Base-by-base conservation (phyloP, 2,113 vertebrate genomes). In the Rostratula benghalensis region DNA sequence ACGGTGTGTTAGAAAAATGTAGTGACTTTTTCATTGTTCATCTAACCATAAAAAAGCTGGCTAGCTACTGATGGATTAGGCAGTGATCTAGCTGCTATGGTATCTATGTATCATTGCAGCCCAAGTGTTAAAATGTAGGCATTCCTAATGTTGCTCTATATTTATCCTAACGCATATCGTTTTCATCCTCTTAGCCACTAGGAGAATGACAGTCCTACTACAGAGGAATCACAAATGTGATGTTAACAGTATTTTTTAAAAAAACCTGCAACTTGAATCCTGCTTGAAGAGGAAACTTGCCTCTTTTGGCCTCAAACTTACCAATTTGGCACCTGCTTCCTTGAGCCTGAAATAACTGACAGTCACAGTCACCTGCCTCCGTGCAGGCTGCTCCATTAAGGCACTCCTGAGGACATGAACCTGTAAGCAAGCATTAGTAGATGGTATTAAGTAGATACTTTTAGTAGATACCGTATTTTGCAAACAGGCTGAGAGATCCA, bases 371-470 rank as follows among this genome's bases (percentile, higher is more conserved):
- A 94, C 98, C 99, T 33, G 97, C 96, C 80, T 99, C 98, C 93
- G 98, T 99, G 98, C 99, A 99, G 98, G 98, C 98, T 95, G 99
- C 99, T 70, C 99, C 99, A 94, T 99, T 99, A 97, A 99, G 99
- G 96, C 99, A 99, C 89, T 98, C 98, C 90, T 98, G 97, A 96
- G 94, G 93, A 93, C 98, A 98, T 48, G 97, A 97, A 95, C 94
- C 98, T 98, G 90, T 59, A 86, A 81, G 19, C 10, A 92, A 94
- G 96, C 35, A 83, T 65, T 65, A 65, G 41, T 33, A 65, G 28
- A 45, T 23, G 22, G 30, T 45, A 31, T 45, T 45, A 45, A 65
- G 30, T 45, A 45, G 63, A 45, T 31, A 45, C 35, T 96, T 94
- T 91, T 81, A 93, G 74, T 28, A n/a, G n/a, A 50, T n/a, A 56